A percentile compares a stretch with the other conserved stretches of the same genome.
These are phyloP conservation scores for Oreortyx pictus DNA, from an alignment of 2,797 vertebrate species.

Conservation along the genomic window DNA sequence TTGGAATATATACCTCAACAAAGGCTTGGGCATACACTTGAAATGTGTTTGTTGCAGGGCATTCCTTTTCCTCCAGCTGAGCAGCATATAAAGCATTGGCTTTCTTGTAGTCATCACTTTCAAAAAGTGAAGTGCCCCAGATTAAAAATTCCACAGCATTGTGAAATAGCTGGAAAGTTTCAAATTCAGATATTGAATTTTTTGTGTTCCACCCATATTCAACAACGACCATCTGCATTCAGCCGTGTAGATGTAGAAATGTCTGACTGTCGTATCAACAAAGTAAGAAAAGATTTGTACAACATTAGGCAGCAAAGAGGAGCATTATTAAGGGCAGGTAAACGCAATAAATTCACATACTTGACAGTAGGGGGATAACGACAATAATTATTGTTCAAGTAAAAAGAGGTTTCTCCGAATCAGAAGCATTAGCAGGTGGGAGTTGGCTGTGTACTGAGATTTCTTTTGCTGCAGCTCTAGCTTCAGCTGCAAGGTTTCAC, in stretches of 20 bases:
- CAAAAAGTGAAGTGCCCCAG: background rate
- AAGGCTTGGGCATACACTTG: background rate
- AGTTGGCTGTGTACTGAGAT: background rate
- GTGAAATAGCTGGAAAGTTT: background rate
- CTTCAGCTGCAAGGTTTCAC: background rate
- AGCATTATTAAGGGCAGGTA: background rate
- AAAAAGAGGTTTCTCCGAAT: background rate
- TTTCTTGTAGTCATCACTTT: accelerated
- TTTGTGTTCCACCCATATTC: background rate
- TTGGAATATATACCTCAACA: background rate
- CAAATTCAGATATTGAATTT: background rate
- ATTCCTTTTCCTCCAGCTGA: background rate
- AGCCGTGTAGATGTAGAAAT: background rate
- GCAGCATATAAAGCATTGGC: background rate
- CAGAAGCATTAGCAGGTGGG: background rate
- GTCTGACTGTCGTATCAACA: background rate
- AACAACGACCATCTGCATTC: background rate
- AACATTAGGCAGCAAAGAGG: background rate
- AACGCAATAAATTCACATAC: background rate
- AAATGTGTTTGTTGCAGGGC: background rate
- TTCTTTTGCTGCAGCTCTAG: background rate
- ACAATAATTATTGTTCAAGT: background rate
- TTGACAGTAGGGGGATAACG: background rate
- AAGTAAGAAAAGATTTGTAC: background rate
- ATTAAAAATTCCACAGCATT: background rate